Evolutionary conservation across 2,888 invertebrate genomes (phyloP), one percentile per base, ranked within the genome.

Genomic region (Amblyjoppa fuscipennis): DNA sequence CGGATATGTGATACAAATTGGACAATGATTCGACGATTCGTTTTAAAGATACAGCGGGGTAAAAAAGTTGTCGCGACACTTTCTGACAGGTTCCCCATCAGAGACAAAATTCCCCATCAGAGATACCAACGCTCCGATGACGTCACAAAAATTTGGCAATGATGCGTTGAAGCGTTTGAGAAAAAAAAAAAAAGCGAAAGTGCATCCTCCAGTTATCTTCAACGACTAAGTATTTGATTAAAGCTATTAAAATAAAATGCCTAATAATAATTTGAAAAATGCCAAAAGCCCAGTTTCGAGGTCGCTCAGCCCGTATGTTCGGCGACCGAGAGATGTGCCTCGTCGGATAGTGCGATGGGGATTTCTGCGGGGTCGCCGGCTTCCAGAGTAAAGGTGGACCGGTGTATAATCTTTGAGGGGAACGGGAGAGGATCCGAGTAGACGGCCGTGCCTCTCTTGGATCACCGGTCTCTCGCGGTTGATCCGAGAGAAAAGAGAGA

Each of bases 341-440:
- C 78, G 71, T 81, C 83, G 87, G 85, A 88, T 88, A 89, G 89
- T 88, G 90, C 90, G 90, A 90, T 89, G 90, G 89, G 88, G 87
- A 85, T 78, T 49, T 68, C 69, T 69, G 49, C 86, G 85, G 89
- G 88, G 87, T 91, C 90, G 89, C 88, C 86, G 83, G 88, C 87
- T 90, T 90, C 89, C 84, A 87, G 88, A 84, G 86, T 88, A 85
- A 85, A 87, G 84, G 86, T 78, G 87, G 77, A 87, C 87, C 88
- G 87, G 89, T 89, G 90, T 92, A 91, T 92, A 92, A 92, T 92
- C 90, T 90, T 89, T 85, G 88, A 56, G 86, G 41, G 70, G 84
- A 87, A 90, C 20, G 89, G 89, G 89, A 88, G 83, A 84, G 74
- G 88, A 87, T 87, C 70, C 38, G 49, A 71, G 38, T 16, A 31